Evolutionary conservation across 2,797 vertebrate species (phyloP).

Genomic region (Euphonia xanthogaster): DNA sequence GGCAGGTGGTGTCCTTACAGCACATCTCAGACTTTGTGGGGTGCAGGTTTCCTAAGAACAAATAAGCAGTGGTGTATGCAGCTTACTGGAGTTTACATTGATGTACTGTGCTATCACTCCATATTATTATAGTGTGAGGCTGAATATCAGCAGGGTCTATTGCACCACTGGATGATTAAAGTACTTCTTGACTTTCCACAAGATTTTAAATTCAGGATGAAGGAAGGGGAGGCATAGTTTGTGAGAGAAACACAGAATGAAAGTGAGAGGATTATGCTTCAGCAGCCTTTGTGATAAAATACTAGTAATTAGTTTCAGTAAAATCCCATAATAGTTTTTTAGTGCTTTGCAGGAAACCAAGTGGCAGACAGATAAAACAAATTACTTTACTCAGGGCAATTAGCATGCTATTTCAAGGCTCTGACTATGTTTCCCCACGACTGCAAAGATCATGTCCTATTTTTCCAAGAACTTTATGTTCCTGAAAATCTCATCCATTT

Average conservation of each 20-base stretch:
- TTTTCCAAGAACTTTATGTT: conserved; percentile 68
- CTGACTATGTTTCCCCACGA: conserved; percentile 57
- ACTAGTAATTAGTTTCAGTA: conserved; percentile 76
- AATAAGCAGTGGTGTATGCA: not conserved
- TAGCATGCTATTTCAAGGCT: conserved; percentile 72
- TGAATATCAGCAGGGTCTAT: conserved; percentile 54
- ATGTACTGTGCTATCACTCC: not conserved
- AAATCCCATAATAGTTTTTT: conserved; percentile 71
- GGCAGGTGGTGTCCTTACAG: not conserved
- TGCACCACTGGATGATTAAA: conserved; percentile 66
- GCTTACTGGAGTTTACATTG: not conserved
- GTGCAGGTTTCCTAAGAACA: not conserved
- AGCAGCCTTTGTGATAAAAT: conserved; percentile 71
- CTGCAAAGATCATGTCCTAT: conserved; percentile 58
- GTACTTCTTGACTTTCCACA: conserved; percentile 55
- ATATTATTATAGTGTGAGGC: conserved; percentile 57
- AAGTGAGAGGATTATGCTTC: conserved; percentile 67
- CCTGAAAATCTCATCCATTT: conserved; percentile 51
- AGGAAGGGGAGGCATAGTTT: conserved; percentile 10
- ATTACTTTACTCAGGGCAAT: conserved; percentile 74
- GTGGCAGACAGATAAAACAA: conserved; percentile 77
- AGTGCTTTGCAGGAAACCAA: conserved; percentile 68
- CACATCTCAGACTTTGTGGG: not conserved
- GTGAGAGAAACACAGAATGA: conserved; percentile 55
- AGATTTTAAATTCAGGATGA: conserved; percentile 67